Base-by-base conservation (phyloP, 1,140 invertebrate genomes). In the Apocrypta bakeri region DNA sequence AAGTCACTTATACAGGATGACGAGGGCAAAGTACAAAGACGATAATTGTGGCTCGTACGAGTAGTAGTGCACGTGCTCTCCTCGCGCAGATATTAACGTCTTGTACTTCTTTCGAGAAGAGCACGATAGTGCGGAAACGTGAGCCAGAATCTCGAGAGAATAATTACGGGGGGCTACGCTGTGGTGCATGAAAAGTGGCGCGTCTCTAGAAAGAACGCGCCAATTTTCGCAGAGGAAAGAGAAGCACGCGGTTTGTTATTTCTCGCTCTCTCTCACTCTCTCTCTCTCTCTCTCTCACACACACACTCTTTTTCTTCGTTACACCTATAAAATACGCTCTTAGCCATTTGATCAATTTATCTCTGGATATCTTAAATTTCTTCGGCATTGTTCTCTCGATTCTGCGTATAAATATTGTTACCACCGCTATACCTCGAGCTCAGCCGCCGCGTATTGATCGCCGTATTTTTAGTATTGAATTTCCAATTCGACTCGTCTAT, bases 141-240 rank as follows among this genome's bases (percentile, higher is more conserved):
- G 82, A 83, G 76, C 68, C 21, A 74, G 82, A 83, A 83, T 83
- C 77, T 74, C 82, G 76, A 83, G 76, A 83, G 76, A 79, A 83
- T 83, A 83, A 83, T 83, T 83, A 83, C 82, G 68, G 61, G 63
- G n/a, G 27, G 17, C 63, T 25, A 66, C 24, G 63, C 24, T 9
- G 24, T 4, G 68, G 68, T 31, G 69, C 77, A 79, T 63, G 63
- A 68, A 75, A 81, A 81, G 72, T 75, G 79, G 25, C 71, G 48
- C 56, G 14, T 17, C 48, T 56, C 17, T 40, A 29, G n/a, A 61
- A 81, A 81, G 61, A 48, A 81, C 72, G n/a, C 56, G 72, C 37
- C 56, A 75, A 69, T 31, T 73, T 42, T 81, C 31, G 56, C 42
- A 12, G 64, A 66, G 9, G 48, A 56, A 21, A 56, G 48, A 56